phyloP scores from a whole-genome alignment of 2,888 invertebrate species.

The Pemphredon lugubris region DNA sequence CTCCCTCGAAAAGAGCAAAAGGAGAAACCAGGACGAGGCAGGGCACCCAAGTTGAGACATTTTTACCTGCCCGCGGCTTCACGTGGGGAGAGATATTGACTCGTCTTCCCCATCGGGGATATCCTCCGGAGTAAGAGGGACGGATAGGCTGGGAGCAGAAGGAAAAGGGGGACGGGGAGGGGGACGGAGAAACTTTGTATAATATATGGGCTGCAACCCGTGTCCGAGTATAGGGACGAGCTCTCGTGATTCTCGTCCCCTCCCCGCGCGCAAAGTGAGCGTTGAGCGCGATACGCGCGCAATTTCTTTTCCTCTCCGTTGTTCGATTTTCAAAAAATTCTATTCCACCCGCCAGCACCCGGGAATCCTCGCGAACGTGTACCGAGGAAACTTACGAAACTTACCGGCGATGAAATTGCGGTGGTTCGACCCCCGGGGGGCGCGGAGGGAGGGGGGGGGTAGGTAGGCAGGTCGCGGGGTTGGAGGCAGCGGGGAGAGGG shows the following conservation, averaged over 20 bases:
- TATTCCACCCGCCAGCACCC: no score
- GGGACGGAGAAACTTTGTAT: slow-evolving; percentile 61
- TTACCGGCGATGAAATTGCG: no score
- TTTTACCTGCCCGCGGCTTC: slow-evolving; percentile 74
- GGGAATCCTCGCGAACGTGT: no score
- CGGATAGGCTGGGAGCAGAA: slow-evolving; percentile 23
- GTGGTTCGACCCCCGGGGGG: not conserved
- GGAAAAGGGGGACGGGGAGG: slow-evolving; percentile 20
- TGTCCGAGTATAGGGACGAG: not conserved
- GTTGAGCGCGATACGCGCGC: no score
- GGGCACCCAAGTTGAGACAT: slow-evolving; percentile 76
- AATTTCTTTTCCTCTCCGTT: not conserved
- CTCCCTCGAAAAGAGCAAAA: no score
- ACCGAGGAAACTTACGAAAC: no score
- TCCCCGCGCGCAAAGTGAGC: no score
- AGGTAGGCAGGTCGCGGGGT: slow-evolving; percentile 3
- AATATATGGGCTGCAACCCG: slow-evolving; percentile 67
- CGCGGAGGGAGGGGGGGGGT: slow-evolving; percentile 5
- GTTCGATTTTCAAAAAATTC: no score
- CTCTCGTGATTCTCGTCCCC: no score
- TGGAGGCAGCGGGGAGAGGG: slow-evolving; percentile 18
- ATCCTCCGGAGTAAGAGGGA: slow-evolving; percentile 45
- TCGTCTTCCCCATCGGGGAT: slow-evolving; percentile 65
- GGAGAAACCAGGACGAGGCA: slow-evolving; percentile 55
- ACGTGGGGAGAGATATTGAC: slow-evolving; percentile 69